phyloP scores from a whole-genome alignment of 2,113 vertebrate species.

The Calypte anna region DNA sequence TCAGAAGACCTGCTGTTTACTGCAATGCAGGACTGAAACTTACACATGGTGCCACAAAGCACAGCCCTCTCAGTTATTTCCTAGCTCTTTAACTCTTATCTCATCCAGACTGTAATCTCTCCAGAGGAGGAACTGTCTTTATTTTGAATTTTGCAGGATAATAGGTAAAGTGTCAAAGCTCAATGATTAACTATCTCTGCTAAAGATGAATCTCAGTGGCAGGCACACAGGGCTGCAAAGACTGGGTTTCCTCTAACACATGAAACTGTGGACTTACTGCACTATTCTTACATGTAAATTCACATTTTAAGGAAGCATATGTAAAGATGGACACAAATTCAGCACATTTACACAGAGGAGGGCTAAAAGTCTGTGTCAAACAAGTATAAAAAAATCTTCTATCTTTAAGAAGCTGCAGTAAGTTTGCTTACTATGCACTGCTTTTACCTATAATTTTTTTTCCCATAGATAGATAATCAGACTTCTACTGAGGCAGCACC shows the following conservation, averaged over 20 bases:
- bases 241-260: background rate
- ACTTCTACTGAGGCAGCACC: slow-evolving; percentile 21
- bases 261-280: background rate
- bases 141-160: background rate
- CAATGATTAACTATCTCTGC: background rate
- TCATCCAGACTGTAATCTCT: background rate
- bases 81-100: background rate
- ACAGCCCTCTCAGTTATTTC: background rate
- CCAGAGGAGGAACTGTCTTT: background rate
- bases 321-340: background rate
- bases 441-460: background rate
- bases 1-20: background rate
- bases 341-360: background rate
- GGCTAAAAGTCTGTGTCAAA: background rate
- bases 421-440: background rate
- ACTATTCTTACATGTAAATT: background rate
- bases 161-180: background rate
- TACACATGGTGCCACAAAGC: background rate
- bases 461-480: background rate
- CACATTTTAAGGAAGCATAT: background rate
- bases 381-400: background rate
- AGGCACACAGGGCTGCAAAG: background rate
- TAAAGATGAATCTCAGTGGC: background rate
- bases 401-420: background rate
- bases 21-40: background rate